Evolutionary conservation across 2,797 vertebrate genomes (phyloP).

Genomic region (Lycodopsis pacificus): DNA sequence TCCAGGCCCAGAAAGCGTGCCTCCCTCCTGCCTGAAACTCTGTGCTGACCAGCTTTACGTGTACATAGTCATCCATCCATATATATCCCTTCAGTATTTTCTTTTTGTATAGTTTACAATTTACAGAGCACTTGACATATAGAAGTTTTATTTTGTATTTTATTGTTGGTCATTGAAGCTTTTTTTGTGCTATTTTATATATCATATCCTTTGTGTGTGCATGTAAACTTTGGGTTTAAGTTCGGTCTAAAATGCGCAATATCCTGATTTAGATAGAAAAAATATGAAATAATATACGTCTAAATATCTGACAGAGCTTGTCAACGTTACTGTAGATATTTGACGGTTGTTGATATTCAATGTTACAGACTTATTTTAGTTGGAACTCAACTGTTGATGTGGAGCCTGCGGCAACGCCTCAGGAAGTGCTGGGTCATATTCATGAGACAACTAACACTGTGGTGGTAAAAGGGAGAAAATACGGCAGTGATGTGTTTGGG

Average conservation of each 20-base stretch:
- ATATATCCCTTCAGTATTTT: no score
- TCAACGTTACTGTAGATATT: not conserved
- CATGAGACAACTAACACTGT: conserved; percentile 26
- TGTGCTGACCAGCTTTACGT: not conserved
- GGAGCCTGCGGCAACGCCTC: conserved; percentile 6
- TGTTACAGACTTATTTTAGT: conserved; percentile 11
- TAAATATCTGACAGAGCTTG: not conserved
- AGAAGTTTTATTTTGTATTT: no score
- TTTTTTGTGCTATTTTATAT: no score
- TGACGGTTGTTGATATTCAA: not conserved
- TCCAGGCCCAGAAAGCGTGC: no score
- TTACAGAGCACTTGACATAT: no score
- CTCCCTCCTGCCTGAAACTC: not conserved
- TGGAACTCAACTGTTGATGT: conserved; percentile 9
- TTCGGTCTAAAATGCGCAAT: not conserved
- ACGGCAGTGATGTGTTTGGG: conserved; percentile 43
- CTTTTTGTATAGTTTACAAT: no score
- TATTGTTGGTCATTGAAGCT: no score
- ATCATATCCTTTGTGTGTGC: no score
- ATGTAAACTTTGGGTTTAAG: no score
- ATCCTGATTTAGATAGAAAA: not conserved
- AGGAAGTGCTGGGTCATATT: conserved; percentile 38
- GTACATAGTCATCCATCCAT: no score
- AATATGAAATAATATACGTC: not conserved
- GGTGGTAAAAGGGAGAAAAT: conserved; percentile 36